Percentiles rank a stretch among this genome's conserved stretches.
Evolutionary conservation across 2,113 vertebrate genomes (phyloP).

Genomic region (Odontesthes bonariensis): DNA sequence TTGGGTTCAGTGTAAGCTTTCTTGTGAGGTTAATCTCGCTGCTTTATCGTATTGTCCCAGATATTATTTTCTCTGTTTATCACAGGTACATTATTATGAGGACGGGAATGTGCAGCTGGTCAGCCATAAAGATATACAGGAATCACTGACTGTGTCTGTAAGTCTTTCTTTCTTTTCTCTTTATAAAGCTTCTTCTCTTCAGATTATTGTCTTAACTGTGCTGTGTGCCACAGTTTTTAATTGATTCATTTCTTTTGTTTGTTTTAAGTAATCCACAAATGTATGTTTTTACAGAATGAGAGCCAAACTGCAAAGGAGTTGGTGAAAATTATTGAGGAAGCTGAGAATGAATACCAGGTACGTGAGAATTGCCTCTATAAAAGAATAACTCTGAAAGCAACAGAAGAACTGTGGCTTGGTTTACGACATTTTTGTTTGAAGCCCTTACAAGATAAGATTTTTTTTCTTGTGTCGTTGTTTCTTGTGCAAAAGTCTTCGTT

Average conservation of each 20-base stretch:
- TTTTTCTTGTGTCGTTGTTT: too few relatives aligned
- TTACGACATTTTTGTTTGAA: too few relatives aligned
- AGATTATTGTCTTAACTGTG: not conserved
- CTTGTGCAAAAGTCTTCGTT: too few relatives aligned
- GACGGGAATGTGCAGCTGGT: slow-evolving; percentile 97
- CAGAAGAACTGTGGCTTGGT: too few relatives aligned
- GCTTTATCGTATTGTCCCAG: not conserved
- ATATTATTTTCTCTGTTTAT: slow-evolving; percentile 3
- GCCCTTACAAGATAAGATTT: too few relatives aligned
- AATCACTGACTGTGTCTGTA: slow-evolving; percentile 89
- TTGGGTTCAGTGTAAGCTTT: not conserved
- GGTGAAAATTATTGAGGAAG: slow-evolving; percentile 94
- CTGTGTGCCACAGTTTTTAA: not conserved
- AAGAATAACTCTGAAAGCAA: not conserved
- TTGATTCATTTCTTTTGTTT: not conserved
- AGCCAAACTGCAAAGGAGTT: slow-evolving; percentile 94
- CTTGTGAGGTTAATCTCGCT: not conserved
- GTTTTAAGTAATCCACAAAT: not conserved
- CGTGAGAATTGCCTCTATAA: slow-evolving; percentile 24
- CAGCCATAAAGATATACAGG: slow-evolving; percentile 95
- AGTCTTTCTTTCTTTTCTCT: slow-evolving; percentile 64
- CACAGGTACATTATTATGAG: slow-evolving; percentile 96
- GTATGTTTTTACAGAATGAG: slow-evolving; percentile 84
- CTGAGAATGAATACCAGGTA: slow-evolving; percentile 98
- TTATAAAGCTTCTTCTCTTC: not conserved